A percentile compares a stretch with the other conserved stretches of the same genome.
These are phyloP conservation scores for Rotaria socialis DNA, from an alignment of 2,888 invertebrate species.

Conservation along the genomic window DNA sequence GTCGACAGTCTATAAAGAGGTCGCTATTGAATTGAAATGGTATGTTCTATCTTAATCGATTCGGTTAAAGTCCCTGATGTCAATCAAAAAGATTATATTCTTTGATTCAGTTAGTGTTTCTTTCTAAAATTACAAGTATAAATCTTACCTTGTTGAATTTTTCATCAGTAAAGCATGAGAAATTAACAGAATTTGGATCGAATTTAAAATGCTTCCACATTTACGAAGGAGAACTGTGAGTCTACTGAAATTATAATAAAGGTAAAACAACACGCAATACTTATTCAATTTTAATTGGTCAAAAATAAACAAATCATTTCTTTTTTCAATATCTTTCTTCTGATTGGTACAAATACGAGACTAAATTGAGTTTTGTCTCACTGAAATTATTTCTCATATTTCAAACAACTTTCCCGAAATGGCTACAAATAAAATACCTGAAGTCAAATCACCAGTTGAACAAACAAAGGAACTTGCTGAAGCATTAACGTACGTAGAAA, in stretches of 20 bases:
- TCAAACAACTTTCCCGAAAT: not conserved
- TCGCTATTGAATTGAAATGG: no score
- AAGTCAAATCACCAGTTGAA: not conserved
- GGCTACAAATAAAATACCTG: not conserved
- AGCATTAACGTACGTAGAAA: not conserved
- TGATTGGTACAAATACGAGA: not conserved
- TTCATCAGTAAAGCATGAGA: not conserved
- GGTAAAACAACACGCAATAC: no score
- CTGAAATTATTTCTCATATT: no score
- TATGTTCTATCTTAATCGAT: no score
- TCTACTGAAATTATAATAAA: not conserved
- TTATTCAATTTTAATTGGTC: not conserved
- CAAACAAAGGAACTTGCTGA: not conserved
- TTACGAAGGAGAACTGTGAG: not conserved
- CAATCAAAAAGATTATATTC: no score
- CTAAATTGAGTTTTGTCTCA: no score
- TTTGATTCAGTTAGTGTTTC: not conserved
- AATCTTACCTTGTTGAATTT: not conserved
- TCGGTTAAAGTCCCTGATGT: no score
- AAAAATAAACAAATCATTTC: not conserved
- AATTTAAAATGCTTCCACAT: not conserved
- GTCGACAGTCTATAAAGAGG: no score
- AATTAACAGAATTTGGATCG: not conserved
- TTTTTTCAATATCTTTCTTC: not conserved
- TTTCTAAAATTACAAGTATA: no score